These are phyloP conservation scores for Torymus auratus DNA, from an alignment of 2,888 invertebrate species.

Conservation along the genomic window DNA sequence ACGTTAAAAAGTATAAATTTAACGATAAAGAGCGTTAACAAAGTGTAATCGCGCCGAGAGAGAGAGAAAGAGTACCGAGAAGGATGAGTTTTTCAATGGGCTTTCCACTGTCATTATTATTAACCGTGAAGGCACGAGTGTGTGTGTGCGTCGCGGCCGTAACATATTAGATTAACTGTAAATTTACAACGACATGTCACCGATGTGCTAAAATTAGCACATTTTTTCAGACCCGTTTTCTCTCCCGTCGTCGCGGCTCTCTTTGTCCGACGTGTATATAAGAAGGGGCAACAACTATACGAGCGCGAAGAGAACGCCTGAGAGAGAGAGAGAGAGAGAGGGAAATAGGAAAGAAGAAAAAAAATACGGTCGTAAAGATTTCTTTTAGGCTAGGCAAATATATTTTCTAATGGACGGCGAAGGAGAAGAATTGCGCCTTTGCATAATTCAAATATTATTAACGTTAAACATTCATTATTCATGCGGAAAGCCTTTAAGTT, in stretches of 20 bases:
- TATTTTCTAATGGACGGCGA: constrained; percentile 48
- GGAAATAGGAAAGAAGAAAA: neutral
- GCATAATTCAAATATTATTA: constrained; percentile 57
- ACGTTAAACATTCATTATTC: constrained; percentile 46
- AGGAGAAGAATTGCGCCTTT: constrained; percentile 32
- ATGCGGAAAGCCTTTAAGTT: constrained; percentile 33
- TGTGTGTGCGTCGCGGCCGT: neutral
- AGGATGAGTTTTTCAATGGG: no score
- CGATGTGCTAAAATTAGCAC: constrained; percentile 54
- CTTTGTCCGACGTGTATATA: neutral
- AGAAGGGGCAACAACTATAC: neutral
- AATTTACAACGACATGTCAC: constrained; percentile 29
- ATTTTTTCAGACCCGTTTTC: neutral
- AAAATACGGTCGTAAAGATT: constrained; percentile 34
- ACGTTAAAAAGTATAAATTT: no score
- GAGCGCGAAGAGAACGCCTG: neutral
- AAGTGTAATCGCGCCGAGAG: no score
- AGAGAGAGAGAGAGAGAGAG: neutral
- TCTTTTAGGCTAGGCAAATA: constrained; percentile 47
- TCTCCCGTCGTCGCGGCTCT: neutral
- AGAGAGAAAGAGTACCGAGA: no score
- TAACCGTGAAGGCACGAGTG: no score
- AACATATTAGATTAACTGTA: constrained; percentile 41
- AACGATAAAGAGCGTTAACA: no score
- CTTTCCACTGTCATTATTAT: no score